These are phyloP conservation scores for Pseudochaenichthys georgianus DNA, from an alignment of 2,797 vertebrate genomes.

Conservation along the genomic window DNA sequence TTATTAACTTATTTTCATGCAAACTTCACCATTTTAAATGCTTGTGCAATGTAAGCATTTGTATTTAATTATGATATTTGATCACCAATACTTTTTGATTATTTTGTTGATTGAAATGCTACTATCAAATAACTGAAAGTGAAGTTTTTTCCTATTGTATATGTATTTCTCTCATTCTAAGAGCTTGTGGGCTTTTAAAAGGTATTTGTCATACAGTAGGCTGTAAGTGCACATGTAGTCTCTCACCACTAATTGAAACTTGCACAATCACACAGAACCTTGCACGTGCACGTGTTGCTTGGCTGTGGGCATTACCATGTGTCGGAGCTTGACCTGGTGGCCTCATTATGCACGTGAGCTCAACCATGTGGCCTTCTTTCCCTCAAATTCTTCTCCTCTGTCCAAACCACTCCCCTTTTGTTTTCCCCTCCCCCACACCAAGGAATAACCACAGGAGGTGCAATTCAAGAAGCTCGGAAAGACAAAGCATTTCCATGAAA, in stretches of 20 bases:
- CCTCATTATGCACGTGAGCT: constrained; percentile 23
- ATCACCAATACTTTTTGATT: no score
- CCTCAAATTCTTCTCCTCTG: constrained; percentile 1
- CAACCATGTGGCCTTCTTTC: constrained; percentile 30
- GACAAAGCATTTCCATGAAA: constrained; percentile 55
- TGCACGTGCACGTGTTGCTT: not conserved
- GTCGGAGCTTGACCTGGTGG: constrained; percentile 3
- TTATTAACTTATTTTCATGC: not conserved
- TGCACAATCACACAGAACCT: not conserved
- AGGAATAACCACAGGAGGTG: constrained; percentile 34
- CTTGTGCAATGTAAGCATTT: not conserved
- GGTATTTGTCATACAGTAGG: not conserved
- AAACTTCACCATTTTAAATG: not conserved
- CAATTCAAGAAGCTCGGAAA: constrained; percentile 49
- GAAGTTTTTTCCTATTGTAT: no score
- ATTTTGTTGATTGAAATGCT: no score
- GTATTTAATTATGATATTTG: no score
- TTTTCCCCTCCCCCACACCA: not conserved
- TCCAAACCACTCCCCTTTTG: not conserved
- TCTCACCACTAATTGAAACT: not conserved
- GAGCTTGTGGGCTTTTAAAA: not conserved
- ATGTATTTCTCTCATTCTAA: not conserved
- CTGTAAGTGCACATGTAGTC: not conserved
- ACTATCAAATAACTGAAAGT: no score
- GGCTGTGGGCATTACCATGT: constrained; percentile 20